Base-by-base conservation (phyloP, 2,888 invertebrate genomes). In the Dryococelus australis region DNA sequence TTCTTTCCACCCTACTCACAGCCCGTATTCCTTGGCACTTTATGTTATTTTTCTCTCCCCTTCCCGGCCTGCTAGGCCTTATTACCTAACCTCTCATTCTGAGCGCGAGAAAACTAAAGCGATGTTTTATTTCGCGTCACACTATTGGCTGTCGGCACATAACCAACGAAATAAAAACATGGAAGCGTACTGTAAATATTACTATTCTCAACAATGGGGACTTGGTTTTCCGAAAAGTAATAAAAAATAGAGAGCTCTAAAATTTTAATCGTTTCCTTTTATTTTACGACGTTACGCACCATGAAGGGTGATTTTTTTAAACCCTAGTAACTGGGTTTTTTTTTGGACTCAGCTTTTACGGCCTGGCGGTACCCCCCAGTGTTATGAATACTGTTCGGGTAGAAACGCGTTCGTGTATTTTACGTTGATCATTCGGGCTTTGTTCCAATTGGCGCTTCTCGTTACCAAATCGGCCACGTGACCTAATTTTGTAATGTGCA, bases 121-220 rank as follows among this genome's bases (percentile, higher is more conserved):
- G 13, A 43, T 0, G 83, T 83, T 83, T 83, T 83, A 83, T 83
- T 83, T 83, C 35, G 24, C 35, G 43, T 28, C 28, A 20, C 24
- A 8, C 83, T 28, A 83, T 83, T 83, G 83, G 83, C 83, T 24
- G 83, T 20, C 43, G 83, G 83, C 16, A 28, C 83, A 43, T 83
- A 83, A 83, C 83, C 43, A 20, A 83, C 35, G 43, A 83, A 83
- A 83, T 83, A 83, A 83, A 81, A 83, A 83, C 28, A 83, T 20
- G 28, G 12, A 83, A 3, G 43, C 28, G 16, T 9, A 13, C 83
- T 6, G 24, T 83, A 83, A 83, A 83, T 27, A 83, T 35, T 83
- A 83, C 83, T 83, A 35, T 16, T 28, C 83, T 28, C 20, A 83
- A 83, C 83, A 83, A 83, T 83, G 83, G 83, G 28, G 83, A 83